phyloP scores from a whole-genome alignment of 2,888 invertebrate genomes.

The Unio delphinus region DNA sequence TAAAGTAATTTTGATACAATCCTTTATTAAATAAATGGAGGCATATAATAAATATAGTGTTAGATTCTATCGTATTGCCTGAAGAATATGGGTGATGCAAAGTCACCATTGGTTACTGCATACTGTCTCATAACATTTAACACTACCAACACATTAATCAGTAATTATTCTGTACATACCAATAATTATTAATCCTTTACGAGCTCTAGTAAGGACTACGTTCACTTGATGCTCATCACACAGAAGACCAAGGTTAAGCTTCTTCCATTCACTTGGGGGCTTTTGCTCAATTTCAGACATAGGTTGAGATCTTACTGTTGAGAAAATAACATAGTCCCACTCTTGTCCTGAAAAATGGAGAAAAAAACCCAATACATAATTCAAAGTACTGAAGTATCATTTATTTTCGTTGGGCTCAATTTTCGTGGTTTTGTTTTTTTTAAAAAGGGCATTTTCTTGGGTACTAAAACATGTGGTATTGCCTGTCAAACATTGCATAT shows the following conservation, averaged over 20 bases:
- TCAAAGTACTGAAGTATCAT: conserved; percentile 1
- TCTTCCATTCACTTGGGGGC: conserved; percentile 56
- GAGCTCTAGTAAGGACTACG: conserved; percentile 65
- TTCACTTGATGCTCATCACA: conserved; percentile 56
- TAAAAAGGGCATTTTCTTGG: no score
- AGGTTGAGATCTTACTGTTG: conserved; percentile 62
- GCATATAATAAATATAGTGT: no score
- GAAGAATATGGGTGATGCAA: no score
- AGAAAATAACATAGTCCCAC: conserved; percentile 65
- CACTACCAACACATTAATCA: background rate
- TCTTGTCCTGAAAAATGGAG: conserved; percentile 51
- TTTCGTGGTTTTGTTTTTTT: no score
- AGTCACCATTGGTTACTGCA: no score
- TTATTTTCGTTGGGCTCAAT: no score
- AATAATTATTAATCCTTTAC: conserved; percentile 62
- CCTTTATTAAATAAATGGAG: no score
- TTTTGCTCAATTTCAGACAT: conserved; percentile 45
- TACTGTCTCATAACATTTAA: no score
- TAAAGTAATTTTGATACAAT: no score
- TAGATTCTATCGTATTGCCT: no score
- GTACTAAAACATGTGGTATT: no score
- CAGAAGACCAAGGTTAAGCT: conserved; percentile 55
- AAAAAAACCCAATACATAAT: conserved; percentile 5
- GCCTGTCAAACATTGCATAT: no score
- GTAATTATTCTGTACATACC: conserved; percentile 47